Percentiles rank a stretch among this genome's conserved stretches.
Evolutionary conservation across 2,888 invertebrate genomes (phyloP).

Genomic region (Macrophya annulata): DNA sequence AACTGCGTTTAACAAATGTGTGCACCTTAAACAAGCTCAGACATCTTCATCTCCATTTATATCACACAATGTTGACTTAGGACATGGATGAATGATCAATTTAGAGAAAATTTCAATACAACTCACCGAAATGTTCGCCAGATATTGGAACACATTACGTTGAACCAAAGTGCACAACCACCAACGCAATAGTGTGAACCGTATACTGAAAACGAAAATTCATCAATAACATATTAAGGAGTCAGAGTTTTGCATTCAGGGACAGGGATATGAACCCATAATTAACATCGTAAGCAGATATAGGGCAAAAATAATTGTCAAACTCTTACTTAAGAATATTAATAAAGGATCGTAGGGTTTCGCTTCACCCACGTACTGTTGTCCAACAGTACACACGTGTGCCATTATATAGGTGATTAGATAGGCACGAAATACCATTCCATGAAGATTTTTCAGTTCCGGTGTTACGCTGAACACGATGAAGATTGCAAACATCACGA

Average conservation of each 20-base stretch:
- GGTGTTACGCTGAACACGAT: conserved; percentile 85
- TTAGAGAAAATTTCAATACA: background rate
- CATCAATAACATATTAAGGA: background rate
- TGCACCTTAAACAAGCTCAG: background rate
- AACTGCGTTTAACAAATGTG: background rate
- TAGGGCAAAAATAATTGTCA: background rate
- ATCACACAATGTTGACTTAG: background rate
- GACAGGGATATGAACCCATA: background rate
- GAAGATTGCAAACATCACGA: conserved; percentile 73
- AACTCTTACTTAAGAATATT: conserved; percentile 1
- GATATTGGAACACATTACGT: conserved; percentile 27
- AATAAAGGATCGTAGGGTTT: background rate
- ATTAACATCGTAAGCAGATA: background rate
- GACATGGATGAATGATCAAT: background rate
- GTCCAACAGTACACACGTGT: background rate
- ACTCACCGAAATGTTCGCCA: conserved; percentile 39
- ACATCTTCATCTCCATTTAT: background rate
- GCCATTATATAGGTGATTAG: background rate
- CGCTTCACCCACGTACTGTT: no score
- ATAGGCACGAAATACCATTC: conserved; percentile 67
- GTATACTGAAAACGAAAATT: background rate
- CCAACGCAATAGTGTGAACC: background rate
- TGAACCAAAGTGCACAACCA: conserved; percentile 4
- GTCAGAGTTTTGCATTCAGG: background rate
- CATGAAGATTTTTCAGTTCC: conserved; percentile 86